Evolutionary conservation across 2,113 vertebrate species (phyloP).

Genomic region (Toxostoma redivivum): DNA sequence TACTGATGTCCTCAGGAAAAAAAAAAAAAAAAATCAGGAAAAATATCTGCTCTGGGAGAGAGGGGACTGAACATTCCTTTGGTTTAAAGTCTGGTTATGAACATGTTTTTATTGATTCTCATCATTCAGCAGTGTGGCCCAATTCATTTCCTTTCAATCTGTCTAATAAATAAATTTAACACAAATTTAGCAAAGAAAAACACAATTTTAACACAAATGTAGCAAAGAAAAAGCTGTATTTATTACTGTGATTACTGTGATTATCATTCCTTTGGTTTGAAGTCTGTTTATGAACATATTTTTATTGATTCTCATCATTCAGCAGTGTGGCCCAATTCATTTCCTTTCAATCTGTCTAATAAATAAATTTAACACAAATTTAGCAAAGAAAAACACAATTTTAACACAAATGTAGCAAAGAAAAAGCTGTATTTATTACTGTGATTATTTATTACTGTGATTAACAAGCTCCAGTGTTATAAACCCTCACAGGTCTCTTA

Average conservation of each 20-base stretch:
- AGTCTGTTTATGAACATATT: not conserved
- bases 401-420: not conserved
- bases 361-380: not conserved
- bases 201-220: not conserved
- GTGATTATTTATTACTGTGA: not conserved
- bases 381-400: no score
- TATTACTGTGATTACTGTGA: not conserved
- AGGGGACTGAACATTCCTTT: not conserved
- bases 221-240: not conserved
- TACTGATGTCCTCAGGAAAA: not conserved
- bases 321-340: fast-evolving
- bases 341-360: not conserved
- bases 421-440: not conserved
- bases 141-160: not conserved
- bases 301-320: not conserved
- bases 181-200: no score
- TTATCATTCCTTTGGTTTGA: no score
- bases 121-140: not conserved
- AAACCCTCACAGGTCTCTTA: not conserved
- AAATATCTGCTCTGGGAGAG: not conserved
- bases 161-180: not conserved
- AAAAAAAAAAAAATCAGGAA: not conserved
- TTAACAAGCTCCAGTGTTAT: not conserved
- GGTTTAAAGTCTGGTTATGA: not conserved
- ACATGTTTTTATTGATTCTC: not conserved